These are phyloP conservation scores for Baronia brevicornis DNA, from an alignment of 2,888 invertebrate species.

Conservation along the genomic window DNA sequence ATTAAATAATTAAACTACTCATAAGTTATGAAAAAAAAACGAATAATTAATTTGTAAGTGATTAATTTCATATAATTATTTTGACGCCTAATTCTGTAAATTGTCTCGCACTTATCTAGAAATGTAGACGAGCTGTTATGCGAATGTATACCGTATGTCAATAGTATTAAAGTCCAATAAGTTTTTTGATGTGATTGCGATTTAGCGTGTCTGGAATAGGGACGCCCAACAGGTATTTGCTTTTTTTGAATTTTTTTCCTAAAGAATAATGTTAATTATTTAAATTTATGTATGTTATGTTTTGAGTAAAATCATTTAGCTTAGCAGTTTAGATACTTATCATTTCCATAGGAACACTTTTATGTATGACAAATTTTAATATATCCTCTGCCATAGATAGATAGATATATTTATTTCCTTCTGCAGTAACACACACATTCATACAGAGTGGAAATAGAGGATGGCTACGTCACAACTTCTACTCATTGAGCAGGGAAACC, in stretches of 20 bases:
- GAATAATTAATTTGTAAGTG: conserved; percentile 22
- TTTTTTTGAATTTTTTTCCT: conserved; percentile 19
- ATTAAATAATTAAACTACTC: conserved; percentile 26
- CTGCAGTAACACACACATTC: no score
- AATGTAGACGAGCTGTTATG: conserved; percentile 22
- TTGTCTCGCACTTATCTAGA: conserved; percentile 33
- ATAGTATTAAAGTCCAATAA: conserved; percentile 33
- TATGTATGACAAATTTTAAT: no score
- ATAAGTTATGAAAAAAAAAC: background rate
- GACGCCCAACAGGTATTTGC: conserved; percentile 41
- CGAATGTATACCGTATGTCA: conserved; percentile 34
- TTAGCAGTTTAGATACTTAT: no score
- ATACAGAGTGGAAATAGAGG: no score
- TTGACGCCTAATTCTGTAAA: conserved; percentile 46
- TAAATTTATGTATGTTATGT: background rate
- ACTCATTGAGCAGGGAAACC: no score
- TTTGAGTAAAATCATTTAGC: no score
- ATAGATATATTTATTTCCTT: no score
- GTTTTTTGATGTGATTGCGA: conserved; percentile 23
- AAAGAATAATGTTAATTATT: background rate
- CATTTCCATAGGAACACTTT: no score
- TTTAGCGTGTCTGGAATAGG: conserved; percentile 43
- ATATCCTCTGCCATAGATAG: no score
- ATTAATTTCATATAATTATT: conserved; percentile 39
- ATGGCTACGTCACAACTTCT: no score